These are phyloP conservation scores for Elachura formosa DNA, from an alignment of 2,113 vertebrate genomes.

Conservation along the genomic window DNA sequence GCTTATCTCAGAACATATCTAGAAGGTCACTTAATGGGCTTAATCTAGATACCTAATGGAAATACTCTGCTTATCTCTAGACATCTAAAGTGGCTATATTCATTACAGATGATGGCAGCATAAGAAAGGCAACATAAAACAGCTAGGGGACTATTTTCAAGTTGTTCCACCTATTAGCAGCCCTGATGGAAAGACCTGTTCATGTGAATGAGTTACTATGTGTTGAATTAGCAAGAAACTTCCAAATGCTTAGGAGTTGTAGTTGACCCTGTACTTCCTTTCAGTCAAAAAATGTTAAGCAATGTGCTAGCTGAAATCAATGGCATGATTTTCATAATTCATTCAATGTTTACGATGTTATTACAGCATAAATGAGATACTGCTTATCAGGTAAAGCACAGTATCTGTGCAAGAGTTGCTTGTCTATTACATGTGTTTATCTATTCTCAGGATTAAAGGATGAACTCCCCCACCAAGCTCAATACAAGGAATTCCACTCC, in stretches of 20 bases:
- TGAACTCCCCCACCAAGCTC: background rate
- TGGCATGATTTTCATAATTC: background rate
- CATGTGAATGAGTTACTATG: background rate
- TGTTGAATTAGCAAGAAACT: background rate
- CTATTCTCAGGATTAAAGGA: background rate
- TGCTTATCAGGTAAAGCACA: background rate
- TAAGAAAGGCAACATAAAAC: background rate
- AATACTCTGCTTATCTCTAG: background rate
- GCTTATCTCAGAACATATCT: background rate
- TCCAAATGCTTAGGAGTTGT: background rate
- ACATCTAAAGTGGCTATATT: background rate
- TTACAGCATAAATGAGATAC: background rate
- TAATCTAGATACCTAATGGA: background rate
- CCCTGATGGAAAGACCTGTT: background rate
- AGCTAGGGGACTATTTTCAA: background rate
- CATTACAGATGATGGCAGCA: background rate
- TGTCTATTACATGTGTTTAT: background rate
- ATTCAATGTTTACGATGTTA: background rate
- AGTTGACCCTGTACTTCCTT: background rate
- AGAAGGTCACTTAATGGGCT: background rate
- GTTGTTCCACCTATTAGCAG: background rate
- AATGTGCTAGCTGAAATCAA: background rate
- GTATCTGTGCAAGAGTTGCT: background rate
- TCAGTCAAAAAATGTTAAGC: background rate
- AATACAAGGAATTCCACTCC: background rate